A percentile compares a stretch with the other conserved stretches of the same genome.
Evolutionary conservation across 2,797 vertebrate species (phyloP).

Genomic region (Ctenosaura bakeri): DNA sequence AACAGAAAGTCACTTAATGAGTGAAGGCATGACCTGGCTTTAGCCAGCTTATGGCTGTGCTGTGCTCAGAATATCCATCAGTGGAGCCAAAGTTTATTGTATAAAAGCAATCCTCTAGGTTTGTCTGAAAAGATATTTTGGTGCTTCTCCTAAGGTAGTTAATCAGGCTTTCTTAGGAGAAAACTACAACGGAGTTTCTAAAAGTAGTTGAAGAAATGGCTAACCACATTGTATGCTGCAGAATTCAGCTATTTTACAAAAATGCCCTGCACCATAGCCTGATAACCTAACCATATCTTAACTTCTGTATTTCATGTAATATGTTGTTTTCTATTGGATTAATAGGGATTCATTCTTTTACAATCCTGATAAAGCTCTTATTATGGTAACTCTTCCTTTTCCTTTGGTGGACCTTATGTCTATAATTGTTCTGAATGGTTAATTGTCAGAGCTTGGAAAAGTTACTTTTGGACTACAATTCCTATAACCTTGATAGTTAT

Average conservation of each 20-base stretch:
- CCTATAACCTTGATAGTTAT: too few relatives aligned
- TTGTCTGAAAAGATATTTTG: slow-evolving; percentile 54
- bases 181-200: not conserved
- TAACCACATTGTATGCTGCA: not conserved
- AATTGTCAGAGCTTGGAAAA: too few relatives aligned
- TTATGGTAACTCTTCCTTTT: not conserved
- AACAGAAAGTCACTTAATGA: slow-evolving; percentile 65
- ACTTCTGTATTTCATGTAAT: not conserved
- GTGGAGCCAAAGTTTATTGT: slow-evolving; percentile 47
- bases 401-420: not conserved
- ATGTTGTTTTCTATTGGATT: not conserved
- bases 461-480: too few relatives aligned
- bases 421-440: not conserved
- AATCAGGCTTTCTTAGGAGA: slow-evolving; percentile 17
- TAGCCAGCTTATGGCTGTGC: slow-evolving; percentile 59
- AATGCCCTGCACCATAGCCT: not conserved
- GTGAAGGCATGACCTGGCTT: slow-evolving; percentile 54
- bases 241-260: slow-evolving; percentile 14
- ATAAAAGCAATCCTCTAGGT: slow-evolving; percentile 62
- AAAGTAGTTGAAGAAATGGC: slow-evolving; percentile 25
- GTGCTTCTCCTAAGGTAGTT: slow-evolving; percentile 53
- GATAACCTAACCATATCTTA: not conserved
- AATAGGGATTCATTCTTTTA: not conserved
- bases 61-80: slow-evolving; percentile 48
- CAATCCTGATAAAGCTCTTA: not conserved